Conservation (phyloP, 2,113 vertebrate species). For the Eptesicus fuscus region DNA sequence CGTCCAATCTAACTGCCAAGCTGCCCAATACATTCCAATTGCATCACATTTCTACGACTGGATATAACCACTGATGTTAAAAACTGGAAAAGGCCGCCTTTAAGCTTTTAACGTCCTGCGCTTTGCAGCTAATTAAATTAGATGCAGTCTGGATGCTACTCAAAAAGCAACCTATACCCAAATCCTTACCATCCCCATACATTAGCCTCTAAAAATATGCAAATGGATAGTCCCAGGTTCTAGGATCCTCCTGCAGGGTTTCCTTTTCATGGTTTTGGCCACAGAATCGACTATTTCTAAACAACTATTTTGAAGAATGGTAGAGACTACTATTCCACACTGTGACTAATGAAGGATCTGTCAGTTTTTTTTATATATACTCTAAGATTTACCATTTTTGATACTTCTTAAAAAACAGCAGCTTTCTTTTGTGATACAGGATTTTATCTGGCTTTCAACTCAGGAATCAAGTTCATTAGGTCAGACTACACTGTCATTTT, state of each 20-base stretch:
- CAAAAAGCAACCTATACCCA: background rate
- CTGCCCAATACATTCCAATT: background rate
- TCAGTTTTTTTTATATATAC: background rate
- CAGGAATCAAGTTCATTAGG: conserved; percentile 51
- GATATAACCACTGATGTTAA: background rate
- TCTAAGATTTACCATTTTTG: background rate
- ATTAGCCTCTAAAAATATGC: too few species aligned
- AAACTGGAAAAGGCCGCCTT: background rate
- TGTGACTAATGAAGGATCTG: background rate
- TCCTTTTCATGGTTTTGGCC: background rate
- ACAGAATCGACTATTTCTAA: background rate
- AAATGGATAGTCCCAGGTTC: background rate
- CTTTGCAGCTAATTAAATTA: background rate
- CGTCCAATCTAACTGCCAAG: background rate
- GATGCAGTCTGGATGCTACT: background rate
- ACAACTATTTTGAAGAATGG: background rate
- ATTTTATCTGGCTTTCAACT: conserved; percentile 53
- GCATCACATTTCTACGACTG: background rate
- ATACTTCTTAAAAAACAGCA: background rate
- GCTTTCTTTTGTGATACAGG: conserved; percentile 1
- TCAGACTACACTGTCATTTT: conserved; percentile 40
- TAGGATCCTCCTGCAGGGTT: background rate
- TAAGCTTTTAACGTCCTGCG: background rate
- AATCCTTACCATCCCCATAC: background rate
- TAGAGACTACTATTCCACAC: background rate